Conservation (phyloP, 2,888 invertebrate species). For the Apodemia arnacis region DNA sequence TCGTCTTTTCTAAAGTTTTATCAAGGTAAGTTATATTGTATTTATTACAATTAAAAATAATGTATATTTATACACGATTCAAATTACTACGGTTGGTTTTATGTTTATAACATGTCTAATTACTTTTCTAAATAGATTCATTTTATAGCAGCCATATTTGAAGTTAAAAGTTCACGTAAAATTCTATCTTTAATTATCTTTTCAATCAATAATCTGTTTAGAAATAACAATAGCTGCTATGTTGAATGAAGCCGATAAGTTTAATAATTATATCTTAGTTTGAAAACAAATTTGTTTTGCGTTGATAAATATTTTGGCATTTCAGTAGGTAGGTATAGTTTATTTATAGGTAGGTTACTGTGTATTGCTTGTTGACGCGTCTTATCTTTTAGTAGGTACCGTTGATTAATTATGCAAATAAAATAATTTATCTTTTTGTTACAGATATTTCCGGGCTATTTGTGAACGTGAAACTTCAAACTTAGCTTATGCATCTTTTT, state of each 20-base stretch:
- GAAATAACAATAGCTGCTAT: neutral
- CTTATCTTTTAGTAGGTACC: slow-evolving; percentile 85
- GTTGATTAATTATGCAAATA: slow-evolving; percentile 78
- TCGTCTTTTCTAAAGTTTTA: slow-evolving; percentile 93
- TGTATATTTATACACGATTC: neutral
- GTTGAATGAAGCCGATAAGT: neutral
- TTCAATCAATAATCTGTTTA: slow-evolving; percentile 86
- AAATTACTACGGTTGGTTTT: neutral
- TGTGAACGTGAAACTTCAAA: slow-evolving; percentile 92
- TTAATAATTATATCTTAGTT: neutral
- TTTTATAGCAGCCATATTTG: slow-evolving; percentile 91
- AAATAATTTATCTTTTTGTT: slow-evolving; percentile 88
- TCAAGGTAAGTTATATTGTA: slow-evolving; percentile 90
- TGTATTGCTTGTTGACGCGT: slow-evolving; percentile 92
- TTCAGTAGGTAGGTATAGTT: slow-evolving; percentile 26
- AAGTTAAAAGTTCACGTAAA: slow-evolving; percentile 88
- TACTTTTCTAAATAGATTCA: neutral
- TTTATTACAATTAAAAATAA: neutral
- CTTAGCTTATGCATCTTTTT: slow-evolving; percentile 91
- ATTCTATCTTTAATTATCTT: slow-evolving; percentile 90
- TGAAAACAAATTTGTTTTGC: slow-evolving; percentile 46
- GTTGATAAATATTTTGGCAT: slow-evolving; percentile 41
- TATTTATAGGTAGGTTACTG: slow-evolving; percentile 53
- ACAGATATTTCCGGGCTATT: slow-evolving; percentile 92
- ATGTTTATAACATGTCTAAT: neutral